A percentile compares a stretch with the other conserved stretches of the same genome.
These are phyloP conservation scores for Eunapius fragilis DNA, from an alignment of 37 sponge, comb jelly and placozoan species.

Conservation along the genomic window DNA sequence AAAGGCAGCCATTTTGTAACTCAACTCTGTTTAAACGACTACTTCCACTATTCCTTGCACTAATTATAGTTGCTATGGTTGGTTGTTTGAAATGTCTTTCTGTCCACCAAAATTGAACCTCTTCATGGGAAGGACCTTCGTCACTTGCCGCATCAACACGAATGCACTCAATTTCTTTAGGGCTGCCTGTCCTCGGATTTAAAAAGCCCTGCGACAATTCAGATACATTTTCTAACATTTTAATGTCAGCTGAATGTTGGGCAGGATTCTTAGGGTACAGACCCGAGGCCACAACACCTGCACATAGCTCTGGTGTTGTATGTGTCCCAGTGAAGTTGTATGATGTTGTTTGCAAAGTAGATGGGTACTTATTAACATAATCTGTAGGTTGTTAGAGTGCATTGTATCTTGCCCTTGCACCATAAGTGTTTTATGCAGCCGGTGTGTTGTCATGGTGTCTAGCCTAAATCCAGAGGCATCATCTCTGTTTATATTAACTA, in stretches of 20 bases:
- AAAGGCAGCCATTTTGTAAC: too few species aligned
- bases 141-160: conserved; percentile 34
- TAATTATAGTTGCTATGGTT: conserved; percentile 3
- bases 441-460: conserved; percentile 3
- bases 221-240: background rate
- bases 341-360: conserved; percentile 13
- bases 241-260: conserved; percentile 18
- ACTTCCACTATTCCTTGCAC: conserved; percentile 20
- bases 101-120: conserved; percentile 37
- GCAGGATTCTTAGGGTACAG: conserved; percentile 19
- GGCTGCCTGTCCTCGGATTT: background rate
- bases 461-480: conserved; percentile 20
- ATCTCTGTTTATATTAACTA: background rate
- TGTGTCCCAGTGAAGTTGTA: conserved; percentile 11
- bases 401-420: conserved; percentile 3
- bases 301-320: conserved; percentile 23
- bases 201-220: conserved; percentile 2
- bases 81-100: background rate
- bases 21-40: conserved; percentile 32
- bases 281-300: conserved; percentile 17
- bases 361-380: conserved; percentile 7
- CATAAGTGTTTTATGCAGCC: background rate
- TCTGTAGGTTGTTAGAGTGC: background rate
- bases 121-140: conserved; percentile 14
- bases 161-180: conserved; percentile 17